Percentiles rank a stretch among this genome's conserved stretches.
phyloP scores from a whole-genome alignment of 2,113 vertebrate genomes.

The Galbula dea region DNA sequence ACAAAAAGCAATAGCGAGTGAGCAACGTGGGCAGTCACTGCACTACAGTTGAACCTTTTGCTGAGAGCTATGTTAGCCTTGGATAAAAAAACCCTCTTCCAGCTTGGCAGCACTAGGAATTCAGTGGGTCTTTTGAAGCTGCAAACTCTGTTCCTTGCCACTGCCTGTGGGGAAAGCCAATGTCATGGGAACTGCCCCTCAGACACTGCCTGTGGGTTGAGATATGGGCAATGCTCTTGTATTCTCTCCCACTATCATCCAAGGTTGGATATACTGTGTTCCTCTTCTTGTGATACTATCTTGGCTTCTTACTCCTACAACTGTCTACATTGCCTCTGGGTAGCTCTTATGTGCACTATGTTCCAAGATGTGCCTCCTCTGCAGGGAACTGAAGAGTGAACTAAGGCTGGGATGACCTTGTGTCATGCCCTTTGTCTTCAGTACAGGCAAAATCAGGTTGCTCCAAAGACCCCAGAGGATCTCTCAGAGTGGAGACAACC shows the following conservation, averaged over 20 bases:
- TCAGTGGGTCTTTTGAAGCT: background rate
- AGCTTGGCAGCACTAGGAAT: rapidly evolving
- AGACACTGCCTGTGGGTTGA: background rate
- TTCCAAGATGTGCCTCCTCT: background rate
- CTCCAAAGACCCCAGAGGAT: background rate
- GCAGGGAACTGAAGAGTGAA: background rate
- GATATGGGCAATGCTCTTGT: background rate
- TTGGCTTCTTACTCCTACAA: background rate
- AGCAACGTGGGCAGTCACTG: background rate
- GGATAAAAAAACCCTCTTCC: background rate
- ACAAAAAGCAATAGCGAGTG: rapidly evolving
- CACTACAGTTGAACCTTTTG: background rate
- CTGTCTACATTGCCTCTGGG: background rate
- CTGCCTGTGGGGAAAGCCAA: background rate
- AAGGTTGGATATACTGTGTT: background rate
- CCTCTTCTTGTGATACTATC: background rate
- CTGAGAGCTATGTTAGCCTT: background rate
- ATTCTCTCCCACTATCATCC: rapidly evolving
- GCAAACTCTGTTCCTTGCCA: background rate
- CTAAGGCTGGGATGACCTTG: background rate
- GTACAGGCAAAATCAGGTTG: background rate
- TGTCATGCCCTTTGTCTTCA: background rate
- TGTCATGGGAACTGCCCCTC: background rate
- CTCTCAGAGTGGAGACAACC: rapidly evolving
- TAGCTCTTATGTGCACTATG: background rate